Evolutionary conservation across 2,113 vertebrate species (phyloP), one percentile per base, ranked within the genome.

Genomic region (Corythornis cristatus): DNA sequence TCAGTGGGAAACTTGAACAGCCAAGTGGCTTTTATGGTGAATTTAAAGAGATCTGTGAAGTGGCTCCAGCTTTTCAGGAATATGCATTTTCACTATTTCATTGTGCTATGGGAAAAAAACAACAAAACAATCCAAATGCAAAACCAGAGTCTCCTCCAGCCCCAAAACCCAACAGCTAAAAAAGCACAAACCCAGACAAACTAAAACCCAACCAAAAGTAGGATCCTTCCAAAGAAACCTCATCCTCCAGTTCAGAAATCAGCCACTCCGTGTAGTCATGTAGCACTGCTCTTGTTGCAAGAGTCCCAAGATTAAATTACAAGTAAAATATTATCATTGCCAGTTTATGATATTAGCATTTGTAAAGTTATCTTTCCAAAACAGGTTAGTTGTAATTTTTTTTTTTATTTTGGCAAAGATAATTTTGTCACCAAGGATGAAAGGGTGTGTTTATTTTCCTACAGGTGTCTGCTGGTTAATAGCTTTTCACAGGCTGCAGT

Each of bases 401-500:
- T 37, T 94, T 90, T 90, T 78, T 66, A 81, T 96, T 92, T 94
- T 53, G 50, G 26, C 77, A 43, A 86, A 91, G 56, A 87, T 53
- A 86, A 80, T 58, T 81, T 60, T 84, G 57, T 61, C 62, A 84
- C 57, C 31, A 48, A 62, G 50, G 88, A 80, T 90, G 56, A 90
- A 95, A 96, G 72, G 54, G 5, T 33, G 21, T 31, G 35, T 95
- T 96, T 96, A 86, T 95, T 97, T 96, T 93, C 95, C 71, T 71
- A 37, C 74, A 60, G 67, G 31, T 90, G 78, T 77, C 83, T 88
- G 78, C 57, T 86, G 93, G 94, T 96, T 95, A 80, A 37, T 37
- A 37, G 11, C 37, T 86, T 96, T 95, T 96, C 74, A 72, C 83
- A 70, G 9, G n/a, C 70, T 66, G 42, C 26, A 37, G 23, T 93